Base-by-base conservation (phyloP, 2,888 invertebrate species). In the Tetragonula carbonaria region DNA sequence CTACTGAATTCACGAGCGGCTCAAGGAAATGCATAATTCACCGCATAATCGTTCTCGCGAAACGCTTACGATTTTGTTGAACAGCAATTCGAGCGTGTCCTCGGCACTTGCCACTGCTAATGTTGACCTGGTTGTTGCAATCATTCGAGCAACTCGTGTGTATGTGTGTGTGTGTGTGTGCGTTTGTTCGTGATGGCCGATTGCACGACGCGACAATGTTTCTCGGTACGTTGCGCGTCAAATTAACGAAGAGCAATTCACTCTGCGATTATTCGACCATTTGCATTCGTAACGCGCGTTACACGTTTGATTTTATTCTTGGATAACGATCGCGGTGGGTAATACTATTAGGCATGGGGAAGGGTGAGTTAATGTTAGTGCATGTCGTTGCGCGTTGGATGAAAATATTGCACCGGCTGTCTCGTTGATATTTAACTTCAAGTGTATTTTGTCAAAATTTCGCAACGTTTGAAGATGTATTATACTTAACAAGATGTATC, bases 41-140 rank as follows among this genome's bases (percentile, higher is more conserved):
- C 63, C 5, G 21, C 11, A 16, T 51, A 63, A 72, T 78, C 63
- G 72, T 28, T 13, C 21, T 71, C 51, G 63, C 21, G 62, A 28
- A 78, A 63, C 72, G 63, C 53, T 78, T 63, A 16, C 55, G 53
- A 73, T 53, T 63, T 53, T 65, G 23, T 73, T 63, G n/a, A 78
- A 63, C 45, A 73, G 63, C 63, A 53, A 21, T 53, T 65, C n/a
- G 4, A 38, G 11, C 28, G 53, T 38, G 16, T 13, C 45, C 38
- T 14, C 28, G 16, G 28, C 8, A 6, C n/a, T 62, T 62, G 23
- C 18, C 28, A n/a, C 4, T n/a, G 18, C n/a, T 18, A 18, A 18
- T 72, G 38, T 51, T 72, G 55, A 53, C 59, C 71, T 18, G 14
- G 62, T 77, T 77, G 5, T 5, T 38, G 18, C 11, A 18, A 59